Conservation (phyloP, 2,113 vertebrate genomes). For the Pteronura brasiliensis region DNA sequence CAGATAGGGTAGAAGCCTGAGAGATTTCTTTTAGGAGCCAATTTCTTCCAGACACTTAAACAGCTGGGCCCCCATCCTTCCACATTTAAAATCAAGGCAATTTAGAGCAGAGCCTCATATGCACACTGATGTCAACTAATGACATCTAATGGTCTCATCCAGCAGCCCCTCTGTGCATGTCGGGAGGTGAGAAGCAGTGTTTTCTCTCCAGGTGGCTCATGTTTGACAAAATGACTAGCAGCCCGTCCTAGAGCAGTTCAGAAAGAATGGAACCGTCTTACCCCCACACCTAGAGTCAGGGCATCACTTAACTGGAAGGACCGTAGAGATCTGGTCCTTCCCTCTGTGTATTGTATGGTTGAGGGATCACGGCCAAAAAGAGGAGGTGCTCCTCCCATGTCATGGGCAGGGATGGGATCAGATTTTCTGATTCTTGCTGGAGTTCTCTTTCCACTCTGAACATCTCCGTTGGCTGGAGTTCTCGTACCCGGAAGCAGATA, state of each 20-base stretch:
- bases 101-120: constrained; percentile 35
- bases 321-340: neutral
- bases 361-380: neutral
- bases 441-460: neutral
- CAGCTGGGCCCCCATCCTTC: constrained; percentile 63
- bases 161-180: neutral
- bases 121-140: neutral
- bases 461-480: neutral
- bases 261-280: neutral
- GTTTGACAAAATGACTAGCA: neutral
- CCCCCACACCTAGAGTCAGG: neutral
- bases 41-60: constrained; percentile 61
- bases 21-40: constrained; percentile 59
- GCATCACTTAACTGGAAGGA: neutral
- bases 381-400: neutral
- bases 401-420: neutral
- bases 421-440: neutral
- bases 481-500: neutral
- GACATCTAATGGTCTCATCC: neutral
- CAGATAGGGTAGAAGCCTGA: constrained; percentile 49
- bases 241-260: neutral
- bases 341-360: neutral
- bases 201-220: constrained; percentile 1
- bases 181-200: neutral
- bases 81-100: constrained; percentile 25